phyloP scores from a whole-genome alignment of 2,113 vertebrate genomes.

The Cnemophilus loriae region DNA sequence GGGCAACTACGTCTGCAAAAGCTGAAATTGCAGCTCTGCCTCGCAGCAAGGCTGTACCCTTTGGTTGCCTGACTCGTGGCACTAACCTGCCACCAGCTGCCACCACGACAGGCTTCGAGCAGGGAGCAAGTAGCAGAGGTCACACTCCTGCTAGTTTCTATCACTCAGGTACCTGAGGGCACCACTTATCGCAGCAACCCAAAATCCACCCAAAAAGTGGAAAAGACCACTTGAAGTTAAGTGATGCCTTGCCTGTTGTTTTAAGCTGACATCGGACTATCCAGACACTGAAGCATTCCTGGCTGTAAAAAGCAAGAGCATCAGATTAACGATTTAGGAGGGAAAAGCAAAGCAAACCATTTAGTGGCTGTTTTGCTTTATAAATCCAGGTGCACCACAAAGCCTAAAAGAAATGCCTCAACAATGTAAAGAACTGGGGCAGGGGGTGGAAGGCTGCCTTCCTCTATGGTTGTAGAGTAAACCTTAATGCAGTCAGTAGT shows the following conservation, averaged over 20 bases:
- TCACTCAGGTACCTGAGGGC: background rate
- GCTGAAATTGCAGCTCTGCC: background rate
- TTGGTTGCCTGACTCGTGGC: rapidly evolving
- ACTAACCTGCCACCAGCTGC: background rate
- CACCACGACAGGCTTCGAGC: too few species aligned
- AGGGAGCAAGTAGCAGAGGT: background rate
- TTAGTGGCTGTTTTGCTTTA: background rate
- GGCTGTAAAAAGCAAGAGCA: background rate
- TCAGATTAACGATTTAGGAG: background rate
- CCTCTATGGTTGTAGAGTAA: background rate
- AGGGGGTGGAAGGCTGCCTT: background rate
- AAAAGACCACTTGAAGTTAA: background rate
- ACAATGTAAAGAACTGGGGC: background rate
- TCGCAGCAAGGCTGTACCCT: background rate
- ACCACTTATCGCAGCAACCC: background rate
- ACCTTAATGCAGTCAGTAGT: background rate
- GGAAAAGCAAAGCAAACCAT: background rate
- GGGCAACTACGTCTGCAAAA: rapidly evolving
- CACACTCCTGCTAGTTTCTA: background rate
- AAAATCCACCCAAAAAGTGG: too few species aligned
- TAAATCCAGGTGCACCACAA: background rate
- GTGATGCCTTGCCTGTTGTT: background rate
- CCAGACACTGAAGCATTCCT: background rate
- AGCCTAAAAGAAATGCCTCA: background rate
- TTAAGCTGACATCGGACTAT: background rate